Conservation (phyloP, 2,113 vertebrate species). For the Podilymbus podiceps region DNA sequence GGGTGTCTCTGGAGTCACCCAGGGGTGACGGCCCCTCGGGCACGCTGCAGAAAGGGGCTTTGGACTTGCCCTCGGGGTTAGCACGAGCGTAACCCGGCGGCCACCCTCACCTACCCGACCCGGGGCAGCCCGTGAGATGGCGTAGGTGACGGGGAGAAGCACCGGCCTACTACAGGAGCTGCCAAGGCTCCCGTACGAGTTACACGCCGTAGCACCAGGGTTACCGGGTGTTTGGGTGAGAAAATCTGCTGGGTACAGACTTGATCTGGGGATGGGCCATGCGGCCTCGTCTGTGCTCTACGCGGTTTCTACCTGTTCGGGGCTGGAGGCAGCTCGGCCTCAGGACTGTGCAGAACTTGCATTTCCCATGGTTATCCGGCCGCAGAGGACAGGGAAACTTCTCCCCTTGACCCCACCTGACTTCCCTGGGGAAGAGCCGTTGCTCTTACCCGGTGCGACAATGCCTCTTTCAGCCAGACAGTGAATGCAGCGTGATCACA, state of each 20-base stretch:
- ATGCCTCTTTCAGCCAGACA: neutral
- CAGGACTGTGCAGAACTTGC: rapidly evolving
- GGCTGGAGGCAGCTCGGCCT: neutral
- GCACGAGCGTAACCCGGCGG: neutral
- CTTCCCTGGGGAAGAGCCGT: neutral
- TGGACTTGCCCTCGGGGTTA: neutral
- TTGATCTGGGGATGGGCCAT: neutral
- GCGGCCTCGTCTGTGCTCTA: neutral
- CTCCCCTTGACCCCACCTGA: neutral
- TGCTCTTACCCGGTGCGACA: neutral
- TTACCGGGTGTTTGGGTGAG: neutral
- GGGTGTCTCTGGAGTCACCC: neutral
- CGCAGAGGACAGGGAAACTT: neutral
- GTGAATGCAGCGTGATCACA: neutral
- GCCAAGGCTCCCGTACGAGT: rapidly evolving
- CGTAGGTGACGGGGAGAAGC: neutral
- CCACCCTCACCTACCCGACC: neutral
- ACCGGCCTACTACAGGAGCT: rapidly evolving
- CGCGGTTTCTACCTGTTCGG: neutral
- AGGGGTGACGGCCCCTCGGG: rapidly evolving
- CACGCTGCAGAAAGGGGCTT: neutral
- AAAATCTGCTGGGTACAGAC: neutral
- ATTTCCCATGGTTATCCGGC: neutral
- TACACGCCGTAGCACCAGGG: rapidly evolving
- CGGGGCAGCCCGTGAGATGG: rapidly evolving